Evolutionary conservation across 2,113 vertebrate species (phyloP).

Genomic region (Poeciliopsis prolifica): DNA sequence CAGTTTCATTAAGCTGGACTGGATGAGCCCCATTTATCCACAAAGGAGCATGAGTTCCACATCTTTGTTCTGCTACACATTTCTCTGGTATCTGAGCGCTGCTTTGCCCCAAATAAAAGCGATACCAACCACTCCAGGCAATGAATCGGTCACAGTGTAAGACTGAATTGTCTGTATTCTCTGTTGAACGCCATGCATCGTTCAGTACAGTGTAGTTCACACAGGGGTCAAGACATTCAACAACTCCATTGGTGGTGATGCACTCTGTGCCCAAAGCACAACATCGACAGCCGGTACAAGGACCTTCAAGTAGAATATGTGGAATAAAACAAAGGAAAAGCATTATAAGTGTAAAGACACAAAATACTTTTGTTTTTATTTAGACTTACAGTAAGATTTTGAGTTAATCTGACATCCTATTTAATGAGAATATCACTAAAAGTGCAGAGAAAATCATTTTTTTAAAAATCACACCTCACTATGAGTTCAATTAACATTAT

Average conservation of each 20-base stretch:
- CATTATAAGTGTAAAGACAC: background rate
- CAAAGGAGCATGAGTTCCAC: constrained; percentile 54
- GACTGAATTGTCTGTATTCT: background rate
- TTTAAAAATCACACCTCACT: no score
- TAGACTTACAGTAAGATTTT: background rate
- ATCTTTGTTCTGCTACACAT: constrained; percentile 24
- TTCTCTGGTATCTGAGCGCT: constrained; percentile 58
- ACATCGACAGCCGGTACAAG: background rate
- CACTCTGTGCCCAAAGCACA: constrained; percentile 60
- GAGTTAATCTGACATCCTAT: no score
- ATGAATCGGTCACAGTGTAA: background rate
- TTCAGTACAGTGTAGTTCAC: constrained; percentile 29
- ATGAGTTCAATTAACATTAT: no score
- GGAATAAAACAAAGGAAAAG: background rate
- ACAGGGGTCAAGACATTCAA: constrained; percentile 52
- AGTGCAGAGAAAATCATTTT: no score
- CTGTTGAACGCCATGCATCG: constrained; percentile 60
- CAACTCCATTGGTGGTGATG: background rate
- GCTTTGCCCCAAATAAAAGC: constrained; percentile 29
- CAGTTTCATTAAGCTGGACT: constrained; percentile 28
- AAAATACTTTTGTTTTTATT: no score
- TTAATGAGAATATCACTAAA: no score
- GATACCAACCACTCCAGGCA: constrained; percentile 63
- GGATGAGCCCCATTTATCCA: constrained; percentile 54
- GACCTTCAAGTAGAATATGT: background rate